These are phyloP conservation scores for Threskiornis aethiopicus DNA, from an alignment of 2,797 vertebrate species.

Conservation along the genomic window DNA sequence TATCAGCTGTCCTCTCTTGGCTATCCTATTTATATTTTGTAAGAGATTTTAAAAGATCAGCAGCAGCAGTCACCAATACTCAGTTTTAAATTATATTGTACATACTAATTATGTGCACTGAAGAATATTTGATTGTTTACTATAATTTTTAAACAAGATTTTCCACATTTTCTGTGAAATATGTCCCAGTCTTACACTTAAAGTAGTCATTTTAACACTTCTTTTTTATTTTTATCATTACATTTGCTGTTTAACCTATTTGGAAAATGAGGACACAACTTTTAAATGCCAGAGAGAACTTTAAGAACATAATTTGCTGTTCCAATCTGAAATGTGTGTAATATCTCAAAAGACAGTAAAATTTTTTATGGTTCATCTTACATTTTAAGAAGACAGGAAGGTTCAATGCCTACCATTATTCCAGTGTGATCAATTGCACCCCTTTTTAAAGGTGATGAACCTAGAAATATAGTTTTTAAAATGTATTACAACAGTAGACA, in stretches of 20 bases:
- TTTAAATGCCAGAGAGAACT: constrained; percentile 32
- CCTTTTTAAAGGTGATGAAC: background rate
- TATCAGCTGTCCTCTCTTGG: constrained; percentile 43
- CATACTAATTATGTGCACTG: constrained; percentile 68
- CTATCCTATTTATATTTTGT: constrained; percentile 71
- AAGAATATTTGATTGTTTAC: constrained; percentile 69
- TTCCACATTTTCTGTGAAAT: constrained; percentile 55
- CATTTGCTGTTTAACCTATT: constrained; percentile 29
- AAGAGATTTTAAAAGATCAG: constrained; percentile 65
- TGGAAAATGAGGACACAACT: constrained; percentile 2
- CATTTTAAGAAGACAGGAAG: background rate
- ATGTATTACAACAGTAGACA: background rate
- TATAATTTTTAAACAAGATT: constrained; percentile 59
- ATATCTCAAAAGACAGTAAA: constrained; percentile 7
- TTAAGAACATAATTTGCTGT: constrained; percentile 23
- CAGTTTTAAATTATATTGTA: constrained; percentile 69
- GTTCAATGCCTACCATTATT: background rate
- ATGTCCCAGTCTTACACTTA: background rate
- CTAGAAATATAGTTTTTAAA: background rate
- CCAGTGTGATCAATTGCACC: background rate
- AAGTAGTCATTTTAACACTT: constrained; percentile 18
- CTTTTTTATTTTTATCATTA: constrained; percentile 37
- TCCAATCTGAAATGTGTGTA: background rate
- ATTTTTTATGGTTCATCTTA: background rate
- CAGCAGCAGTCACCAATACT: constrained; percentile 52